phyloP scores from a whole-genome alignment of 2,888 invertebrate genomes.

The Cerastis rubricosa region DNA sequence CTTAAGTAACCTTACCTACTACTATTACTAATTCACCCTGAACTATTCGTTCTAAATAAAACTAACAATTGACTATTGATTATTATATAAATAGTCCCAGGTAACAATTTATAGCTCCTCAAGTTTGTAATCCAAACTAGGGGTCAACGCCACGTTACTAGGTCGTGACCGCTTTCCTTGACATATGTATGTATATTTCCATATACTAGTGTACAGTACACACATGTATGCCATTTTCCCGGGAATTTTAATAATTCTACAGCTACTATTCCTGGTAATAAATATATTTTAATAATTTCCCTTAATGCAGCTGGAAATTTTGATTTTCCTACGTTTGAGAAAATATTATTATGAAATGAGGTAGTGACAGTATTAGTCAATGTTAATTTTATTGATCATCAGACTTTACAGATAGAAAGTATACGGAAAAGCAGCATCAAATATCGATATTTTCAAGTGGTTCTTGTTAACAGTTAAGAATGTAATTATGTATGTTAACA shows the following conservation, averaged over 20 bases:
- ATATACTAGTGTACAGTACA: slow-evolving; percentile 22
- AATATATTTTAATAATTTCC: slow-evolving; percentile 7
- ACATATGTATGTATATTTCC: slow-evolving; percentile 27
- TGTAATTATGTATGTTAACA: neutral
- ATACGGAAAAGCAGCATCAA: neutral
- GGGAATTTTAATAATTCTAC: slow-evolving; percentile 17
- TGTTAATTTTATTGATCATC: neutral
- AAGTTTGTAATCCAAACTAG: slow-evolving; percentile 35
- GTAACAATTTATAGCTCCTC: slow-evolving; percentile 40
- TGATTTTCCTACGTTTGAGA: neutral
- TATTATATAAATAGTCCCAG: slow-evolving; percentile 29
- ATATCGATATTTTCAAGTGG: neutral
- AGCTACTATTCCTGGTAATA: slow-evolving; percentile 15
- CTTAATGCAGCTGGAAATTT: neutral
- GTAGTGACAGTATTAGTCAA: neutral
- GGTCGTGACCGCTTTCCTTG: slow-evolving; percentile 57
- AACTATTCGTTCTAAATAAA: slow-evolving; percentile 12
- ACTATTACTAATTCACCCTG: neutral
- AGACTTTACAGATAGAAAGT: slow-evolving; percentile 4
- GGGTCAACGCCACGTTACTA: slow-evolving; percentile 52
- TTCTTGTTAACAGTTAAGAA: neutral
- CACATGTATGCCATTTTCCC: slow-evolving; percentile 19
- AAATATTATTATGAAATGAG: neutral
- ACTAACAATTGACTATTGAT: slow-evolving; percentile 40
- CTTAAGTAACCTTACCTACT: no score